Evolutionary conservation across 2,888 invertebrate species (phyloP), one percentile per base, ranked within the genome.

Genomic region (Phragmatobia fuliginosa): DNA sequence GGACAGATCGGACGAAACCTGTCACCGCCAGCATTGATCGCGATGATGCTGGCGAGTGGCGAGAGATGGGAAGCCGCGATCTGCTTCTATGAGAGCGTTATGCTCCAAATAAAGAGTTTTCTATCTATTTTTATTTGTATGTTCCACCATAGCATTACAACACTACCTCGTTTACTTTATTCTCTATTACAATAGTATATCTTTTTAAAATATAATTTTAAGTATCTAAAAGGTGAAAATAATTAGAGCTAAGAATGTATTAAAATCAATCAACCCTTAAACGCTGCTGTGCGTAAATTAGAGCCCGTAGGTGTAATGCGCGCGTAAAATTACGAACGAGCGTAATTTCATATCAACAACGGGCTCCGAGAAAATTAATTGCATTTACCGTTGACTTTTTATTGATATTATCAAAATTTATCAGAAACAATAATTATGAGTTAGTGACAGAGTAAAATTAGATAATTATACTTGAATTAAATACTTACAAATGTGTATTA

Each of bases 311-410:
- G 60, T 68, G 71, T 71, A 74, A 77, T 75, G 78, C 79, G 70
- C 75, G 78, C 78, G 82, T 88, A 88, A n/a, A n/a, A 90, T 90
- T 88, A 87, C 79, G 79, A 73, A 70, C 88, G 83, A 75, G 90
- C 84, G 82, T 83, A 85, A 87, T 87, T 85, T 83, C 78, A 75
- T 72, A 79, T 83, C 79, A 84, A 83, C 73, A 76, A 78, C 83
- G 78, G 78, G 78, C 80, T 85, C 80, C 82, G 84, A 84, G 75
- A 85, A 83, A 90, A 88, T 89, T 90, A 89, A 91, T 90, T 89
- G 84, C 84, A 82, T 77, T 80, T 75, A 83, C 80, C 79, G 74
- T 74, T 74, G 78, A 76, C 78, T 82, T 82, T 83, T 85, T 84
- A 86, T 85, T 84, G 84, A 78, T 75, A 78, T 81, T 84, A 86